Evolutionary conservation across 2,113 vertebrate genomes (phyloP).

Genomic region (Melanerpes formicivorus): DNA sequence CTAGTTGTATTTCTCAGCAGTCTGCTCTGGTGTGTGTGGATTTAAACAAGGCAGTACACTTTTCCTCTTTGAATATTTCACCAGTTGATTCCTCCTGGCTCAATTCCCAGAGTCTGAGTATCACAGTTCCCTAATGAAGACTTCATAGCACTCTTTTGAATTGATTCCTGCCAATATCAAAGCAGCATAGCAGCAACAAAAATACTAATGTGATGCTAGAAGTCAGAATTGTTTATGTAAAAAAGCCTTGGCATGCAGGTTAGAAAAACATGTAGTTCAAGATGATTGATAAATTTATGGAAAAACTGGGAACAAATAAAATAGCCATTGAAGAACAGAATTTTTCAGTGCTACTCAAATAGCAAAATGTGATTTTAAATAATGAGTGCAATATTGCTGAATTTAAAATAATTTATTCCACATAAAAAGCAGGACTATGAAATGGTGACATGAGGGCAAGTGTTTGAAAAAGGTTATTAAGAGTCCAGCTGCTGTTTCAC

Average conservation of each 20-base stretch:
- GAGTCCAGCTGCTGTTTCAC: background rate
- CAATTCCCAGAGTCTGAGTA: slow-evolving; percentile 54
- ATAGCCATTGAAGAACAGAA: background rate
- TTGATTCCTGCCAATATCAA: slow-evolving; percentile 62
- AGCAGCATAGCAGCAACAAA: slow-evolving; percentile 62
- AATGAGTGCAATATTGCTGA: background rate
- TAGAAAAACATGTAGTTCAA: slow-evolving; percentile 47
- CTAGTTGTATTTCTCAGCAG: background rate
- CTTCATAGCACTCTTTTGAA: slow-evolving; percentile 55
- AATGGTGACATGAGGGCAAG: background rate
- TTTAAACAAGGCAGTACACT: slow-evolving; percentile 12
- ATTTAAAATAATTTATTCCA: slow-evolving; percentile 46
- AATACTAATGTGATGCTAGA: slow-evolving; percentile 29
- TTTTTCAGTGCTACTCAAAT: background rate
- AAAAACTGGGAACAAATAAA: slow-evolving; percentile 22
- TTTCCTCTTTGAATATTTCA: slow-evolving; percentile 41
- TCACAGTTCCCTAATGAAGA: slow-evolving; percentile 60
- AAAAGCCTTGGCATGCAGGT: background rate
- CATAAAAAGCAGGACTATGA: background rate
- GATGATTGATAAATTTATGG: background rate
- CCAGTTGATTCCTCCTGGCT: slow-evolving; percentile 45
- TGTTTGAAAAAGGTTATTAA: background rate
- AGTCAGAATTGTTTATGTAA: slow-evolving; percentile 28
- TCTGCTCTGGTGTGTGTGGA: background rate
- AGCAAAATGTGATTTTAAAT: slow-evolving; percentile 17